A percentile compares a stretch with the other conserved stretches of the same genome.
Evolutionary conservation across 2,797 vertebrate species (phyloP).

Genomic region (Prionace glauca): DNA sequence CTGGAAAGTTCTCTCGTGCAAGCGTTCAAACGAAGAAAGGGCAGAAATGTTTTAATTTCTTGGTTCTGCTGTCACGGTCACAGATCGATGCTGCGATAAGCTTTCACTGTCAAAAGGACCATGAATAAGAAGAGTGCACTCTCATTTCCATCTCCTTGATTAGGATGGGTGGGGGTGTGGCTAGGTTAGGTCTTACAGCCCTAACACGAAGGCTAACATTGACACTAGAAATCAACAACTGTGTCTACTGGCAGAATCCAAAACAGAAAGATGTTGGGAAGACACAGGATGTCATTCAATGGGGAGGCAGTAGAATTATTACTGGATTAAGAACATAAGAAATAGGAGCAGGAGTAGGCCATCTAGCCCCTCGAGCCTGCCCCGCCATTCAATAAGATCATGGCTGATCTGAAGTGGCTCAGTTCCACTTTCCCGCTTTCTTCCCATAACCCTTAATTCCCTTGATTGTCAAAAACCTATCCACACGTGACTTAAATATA

Average conservation of each 20-base stretch:
- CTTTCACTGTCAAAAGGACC: background rate
- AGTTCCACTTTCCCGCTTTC: too few species aligned
- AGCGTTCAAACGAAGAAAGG: background rate
- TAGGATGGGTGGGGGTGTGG: background rate
- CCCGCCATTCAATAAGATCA: too few species aligned
- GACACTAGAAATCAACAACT: background rate
- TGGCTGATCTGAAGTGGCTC: too few species aligned
- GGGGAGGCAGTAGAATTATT: too few species aligned
- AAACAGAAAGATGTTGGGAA: background rate
- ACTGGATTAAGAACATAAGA: too few species aligned
- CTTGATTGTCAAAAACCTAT: too few species aligned
- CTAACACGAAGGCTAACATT: background rate
- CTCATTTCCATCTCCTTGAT: background rate
- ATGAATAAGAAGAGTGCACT: background rate
- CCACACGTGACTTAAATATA: too few species aligned
- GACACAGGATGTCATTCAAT: background rate
- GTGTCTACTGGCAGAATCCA: background rate
- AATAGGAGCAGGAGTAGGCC: too few species aligned
- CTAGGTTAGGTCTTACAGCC: too few species aligned
- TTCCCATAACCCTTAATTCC: too few species aligned
- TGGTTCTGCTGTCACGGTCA: background rate
- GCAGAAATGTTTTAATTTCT: background rate
- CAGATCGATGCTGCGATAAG: background rate
- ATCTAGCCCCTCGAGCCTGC: too few species aligned
- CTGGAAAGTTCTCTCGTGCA: background rate